These are phyloP conservation scores for Cryptus viduatorius DNA, from an alignment of 2,888 invertebrate species.

Conservation along the genomic window DNA sequence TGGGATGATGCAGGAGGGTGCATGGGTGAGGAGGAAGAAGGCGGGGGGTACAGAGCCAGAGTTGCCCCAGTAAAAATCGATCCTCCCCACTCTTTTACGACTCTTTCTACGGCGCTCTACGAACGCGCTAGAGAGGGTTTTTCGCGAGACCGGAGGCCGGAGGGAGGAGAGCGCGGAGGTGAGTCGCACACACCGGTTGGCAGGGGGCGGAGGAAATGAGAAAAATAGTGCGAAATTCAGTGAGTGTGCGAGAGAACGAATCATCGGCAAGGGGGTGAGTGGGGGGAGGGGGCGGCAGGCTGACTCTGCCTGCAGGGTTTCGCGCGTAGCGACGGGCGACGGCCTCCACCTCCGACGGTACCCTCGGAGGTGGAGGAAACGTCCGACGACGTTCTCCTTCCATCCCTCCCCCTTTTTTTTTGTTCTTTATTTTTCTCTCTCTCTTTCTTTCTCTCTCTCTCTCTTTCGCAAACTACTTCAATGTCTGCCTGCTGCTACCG, in stretches of 20 bases:
- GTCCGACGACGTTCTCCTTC: slow-evolving; percentile 65
- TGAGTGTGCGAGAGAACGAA: slow-evolving; percentile 66
- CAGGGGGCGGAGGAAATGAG: slow-evolving; percentile 30
- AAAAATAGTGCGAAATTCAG: slow-evolving; percentile 58
- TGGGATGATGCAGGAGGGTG: slow-evolving; percentile 80
- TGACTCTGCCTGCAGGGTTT: slow-evolving; percentile 42
- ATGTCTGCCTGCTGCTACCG: slow-evolving; percentile 72
- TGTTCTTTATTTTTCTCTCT: slow-evolving; percentile 49
- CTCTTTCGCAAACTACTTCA: slow-evolving; percentile 43
- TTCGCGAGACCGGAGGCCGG: slow-evolving; percentile 69
- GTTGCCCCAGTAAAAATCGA: slow-evolving; percentile 86
- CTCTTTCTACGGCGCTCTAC: slow-evolving; percentile 75
- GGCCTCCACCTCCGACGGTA: slow-evolving; percentile 63
- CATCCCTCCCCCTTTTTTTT: slow-evolving; percentile 43
- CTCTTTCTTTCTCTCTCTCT: slow-evolving; percentile 63
- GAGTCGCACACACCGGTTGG: slow-evolving; percentile 57
- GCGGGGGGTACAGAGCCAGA: slow-evolving; percentile 77
- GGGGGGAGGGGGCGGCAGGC: slow-evolving; percentile 47
- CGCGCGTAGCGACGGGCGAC: slow-evolving; percentile 77
- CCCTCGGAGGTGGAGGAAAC: slow-evolving; percentile 41
- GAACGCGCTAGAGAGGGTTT: slow-evolving; percentile 70
- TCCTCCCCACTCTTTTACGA: slow-evolving; percentile 84
- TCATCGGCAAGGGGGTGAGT: slow-evolving; percentile 37
- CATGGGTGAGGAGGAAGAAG: slow-evolving; percentile 73
- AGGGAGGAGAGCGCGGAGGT: slow-evolving; percentile 69